These are phyloP conservation scores for Morbakka virulenta DNA, from an alignment of 30 jellyfish, hydroid and myxozoan genomes.

Conservation along the genomic window DNA sequence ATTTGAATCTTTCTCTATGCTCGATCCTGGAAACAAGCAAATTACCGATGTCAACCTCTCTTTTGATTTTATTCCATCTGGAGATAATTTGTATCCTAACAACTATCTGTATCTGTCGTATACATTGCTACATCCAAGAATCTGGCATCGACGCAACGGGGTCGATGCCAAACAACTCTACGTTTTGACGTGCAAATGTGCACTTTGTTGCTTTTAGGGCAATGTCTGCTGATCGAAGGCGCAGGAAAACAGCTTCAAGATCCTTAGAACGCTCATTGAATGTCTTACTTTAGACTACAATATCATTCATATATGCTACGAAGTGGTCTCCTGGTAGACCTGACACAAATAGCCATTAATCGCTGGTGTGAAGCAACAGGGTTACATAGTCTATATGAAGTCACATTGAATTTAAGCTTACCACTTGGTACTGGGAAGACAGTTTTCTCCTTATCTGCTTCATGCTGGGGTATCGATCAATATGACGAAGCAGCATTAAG, in stretches of 20 bases:
- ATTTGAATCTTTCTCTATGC: too few species aligned
- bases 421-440: slow-evolving; percentile 37
- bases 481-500: slow-evolving; percentile 45
- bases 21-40: too few species aligned
- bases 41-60: too few species aligned
- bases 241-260: slow-evolving; percentile 18
- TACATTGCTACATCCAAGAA: too few species aligned
- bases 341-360: slow-evolving; percentile 21
- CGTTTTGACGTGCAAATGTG: too few species aligned
- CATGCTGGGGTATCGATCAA: slow-evolving; percentile 40
- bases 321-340: slow-evolving; percentile 16
- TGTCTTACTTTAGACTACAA: slow-evolving; percentile 9
- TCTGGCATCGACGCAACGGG: too few species aligned
- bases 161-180: too few species aligned
- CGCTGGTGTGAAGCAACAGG: slow-evolving; percentile 45
- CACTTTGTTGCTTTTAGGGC: slow-evolving; percentile 44
- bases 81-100: too few species aligned
- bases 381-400: slow-evolving; percentile 41
- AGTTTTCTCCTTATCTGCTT: slow-evolving; percentile 17
- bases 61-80: too few species aligned
- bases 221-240: slow-evolving; percentile 24
- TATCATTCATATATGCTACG: too few species aligned
- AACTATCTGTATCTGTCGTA: too few species aligned
- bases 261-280: slow-evolving; percentile 4
- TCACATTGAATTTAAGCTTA: slow-evolving; percentile 32